phyloP scores from a whole-genome alignment of 2,797 vertebrate genomes.

The Dryobates pubescens region DNA sequence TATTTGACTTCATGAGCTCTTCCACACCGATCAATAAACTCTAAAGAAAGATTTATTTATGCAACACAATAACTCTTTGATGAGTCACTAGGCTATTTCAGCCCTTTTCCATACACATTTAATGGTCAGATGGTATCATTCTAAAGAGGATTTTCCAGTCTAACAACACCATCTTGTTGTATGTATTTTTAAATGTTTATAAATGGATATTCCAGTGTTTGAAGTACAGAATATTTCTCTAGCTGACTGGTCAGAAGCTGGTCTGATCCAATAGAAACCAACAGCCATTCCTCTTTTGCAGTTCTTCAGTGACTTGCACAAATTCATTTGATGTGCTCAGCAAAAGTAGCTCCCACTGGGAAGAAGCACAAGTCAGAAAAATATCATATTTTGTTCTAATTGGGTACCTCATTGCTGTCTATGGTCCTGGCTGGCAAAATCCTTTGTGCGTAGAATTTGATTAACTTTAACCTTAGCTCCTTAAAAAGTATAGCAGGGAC shows the following conservation, averaged over 20 bases:
- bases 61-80: neutral
- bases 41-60: slow-evolving; percentile 40
- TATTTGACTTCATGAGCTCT: neutral
- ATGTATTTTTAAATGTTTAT: slow-evolving; percentile 38
- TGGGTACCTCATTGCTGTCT: neutral
- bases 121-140: slow-evolving; percentile 9
- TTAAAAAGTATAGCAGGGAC: neutral
- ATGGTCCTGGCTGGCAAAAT: neutral
- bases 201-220: slow-evolving; percentile 23
- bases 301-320: neutral
- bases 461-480: neutral
- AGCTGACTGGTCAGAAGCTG: slow-evolving; percentile 12
- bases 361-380: neutral
- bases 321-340: neutral
- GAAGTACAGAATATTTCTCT: slow-evolving; percentile 35
- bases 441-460: neutral
- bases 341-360: neutral
- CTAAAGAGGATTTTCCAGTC: slow-evolving; percentile 56
- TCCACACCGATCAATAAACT: slow-evolving; percentile 39
- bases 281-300: neutral
- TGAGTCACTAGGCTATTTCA: slow-evolving; percentile 31
- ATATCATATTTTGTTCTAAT: neutral
- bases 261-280: slow-evolving; percentile 9
- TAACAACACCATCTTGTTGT: slow-evolving; percentile 10
- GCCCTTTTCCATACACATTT: neutral